These are phyloP conservation scores for Neotoxoptera formosana DNA, from an alignment of 1,140 invertebrate genomes.

Conservation along the genomic window DNA sequence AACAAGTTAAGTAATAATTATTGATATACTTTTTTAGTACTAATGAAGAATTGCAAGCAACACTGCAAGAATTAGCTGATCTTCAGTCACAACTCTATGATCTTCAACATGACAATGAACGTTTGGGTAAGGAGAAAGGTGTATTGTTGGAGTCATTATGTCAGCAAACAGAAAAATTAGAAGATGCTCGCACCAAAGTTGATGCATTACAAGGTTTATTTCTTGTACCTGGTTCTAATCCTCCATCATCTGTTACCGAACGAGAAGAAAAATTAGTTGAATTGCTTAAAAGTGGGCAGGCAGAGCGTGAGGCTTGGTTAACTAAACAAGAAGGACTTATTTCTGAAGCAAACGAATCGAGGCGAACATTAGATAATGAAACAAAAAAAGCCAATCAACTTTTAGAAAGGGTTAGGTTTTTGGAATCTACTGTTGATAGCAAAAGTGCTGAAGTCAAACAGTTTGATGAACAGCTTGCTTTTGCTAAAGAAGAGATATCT, in stretches of 20 bases:
- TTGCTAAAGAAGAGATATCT: slow-evolving; percentile 70
- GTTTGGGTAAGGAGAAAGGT: slow-evolving; percentile 85
- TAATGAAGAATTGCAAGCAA: slow-evolving; percentile 95
- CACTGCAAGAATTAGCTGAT: slow-evolving; percentile 89
- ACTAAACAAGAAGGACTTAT: slow-evolving; percentile 82
- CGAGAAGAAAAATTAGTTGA: slow-evolving; percentile 85
- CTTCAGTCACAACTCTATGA: slow-evolving; percentile 85
- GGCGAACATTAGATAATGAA: slow-evolving; percentile 66
- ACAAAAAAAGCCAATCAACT: slow-evolving; percentile 71
- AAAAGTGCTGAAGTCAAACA: slow-evolving; percentile 75
- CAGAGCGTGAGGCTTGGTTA: slow-evolving; percentile 75
- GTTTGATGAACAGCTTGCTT: slow-evolving; percentile 74
- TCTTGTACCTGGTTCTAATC: slow-evolving; percentile 66
- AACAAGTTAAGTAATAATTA: background rate
- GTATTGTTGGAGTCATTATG: slow-evolving; percentile 90
- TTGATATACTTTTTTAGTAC: slow-evolving; percentile 70
- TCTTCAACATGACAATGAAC: slow-evolving; percentile 86
- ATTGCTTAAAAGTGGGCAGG: slow-evolving; percentile 83
- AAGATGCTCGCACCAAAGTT: slow-evolving; percentile 79
- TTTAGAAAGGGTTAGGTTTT: slow-evolving; percentile 68
- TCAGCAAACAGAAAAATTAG: slow-evolving; percentile 88
- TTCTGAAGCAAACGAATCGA: slow-evolving; percentile 69
- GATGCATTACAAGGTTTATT: slow-evolving; percentile 77
- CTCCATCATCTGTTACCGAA: slow-evolving; percentile 70
- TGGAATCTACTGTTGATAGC: slow-evolving; percentile 77